Evolutionary conservation across 2,888 invertebrate species (phyloP), one percentile per base, ranked within the genome.

Genomic region (Dynastes grantii): DNA sequence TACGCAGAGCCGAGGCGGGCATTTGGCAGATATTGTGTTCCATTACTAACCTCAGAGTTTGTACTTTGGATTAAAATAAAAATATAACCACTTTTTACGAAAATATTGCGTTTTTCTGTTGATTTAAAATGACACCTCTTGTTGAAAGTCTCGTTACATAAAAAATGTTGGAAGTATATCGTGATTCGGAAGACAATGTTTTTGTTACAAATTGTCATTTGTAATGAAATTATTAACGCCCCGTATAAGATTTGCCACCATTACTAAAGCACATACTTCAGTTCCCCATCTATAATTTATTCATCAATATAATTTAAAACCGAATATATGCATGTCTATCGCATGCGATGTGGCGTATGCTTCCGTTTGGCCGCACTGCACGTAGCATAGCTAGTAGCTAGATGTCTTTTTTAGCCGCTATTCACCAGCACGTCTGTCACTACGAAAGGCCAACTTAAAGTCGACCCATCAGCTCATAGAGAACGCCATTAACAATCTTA

Each of bases 401-500:
- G 87, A 84, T 85, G 86, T 87, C 83, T 87, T 85, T 89, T 89
- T 88, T 94, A 95, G 95, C 92, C 95, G 95, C 90, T 95, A 94
- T 92, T 95, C 95, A 90, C 94, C 95, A 86, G 94, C 92, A 90
- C 92, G 95, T 89, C 92, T 95, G 90, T 95, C 95, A 88, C 92
- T 95, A 89, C 93, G 94, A 89, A 95, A 95, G 91, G 92, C 93
- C 85, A 94, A 95, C 89, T 92, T 95, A 90, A 94, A 94, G 91
- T 91, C 94, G 87, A 92, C 94, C 85, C 93, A 94, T 88, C 94
- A 94, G 88, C 92, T 95, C 88, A 92, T 95, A 90, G 95, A 95
- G 90, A 94, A 92, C 90, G 90, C 91, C 82, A 90, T 93, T 85
- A 92, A 90, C 84, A 94, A 92, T 88, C 92, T 95, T 90, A 95